A percentile compares a stretch with the other conserved stretches of the same genome.
Evolutionary conservation across 2,888 invertebrate genomes (phyloP).

Genomic region (Stenodera caucasica): DNA sequence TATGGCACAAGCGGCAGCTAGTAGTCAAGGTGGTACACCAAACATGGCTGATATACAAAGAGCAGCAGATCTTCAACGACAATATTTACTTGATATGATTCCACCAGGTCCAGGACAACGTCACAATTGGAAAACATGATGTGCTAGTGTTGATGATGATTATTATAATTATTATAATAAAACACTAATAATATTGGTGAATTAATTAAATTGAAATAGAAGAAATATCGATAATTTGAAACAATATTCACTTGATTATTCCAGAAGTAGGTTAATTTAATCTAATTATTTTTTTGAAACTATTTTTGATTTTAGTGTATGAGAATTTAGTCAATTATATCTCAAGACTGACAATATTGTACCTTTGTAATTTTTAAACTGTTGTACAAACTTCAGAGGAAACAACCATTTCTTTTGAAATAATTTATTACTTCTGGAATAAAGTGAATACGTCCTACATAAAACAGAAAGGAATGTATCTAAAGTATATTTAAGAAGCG

Average conservation of each 20-base stretch:
- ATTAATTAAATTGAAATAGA: constrained; percentile 18
- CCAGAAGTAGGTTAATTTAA: constrained; percentile 29
- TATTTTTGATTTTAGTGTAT: constrained; percentile 21
- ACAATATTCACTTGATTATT: constrained; percentile 20
- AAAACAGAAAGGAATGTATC: background rate
- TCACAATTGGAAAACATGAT: constrained; percentile 68
- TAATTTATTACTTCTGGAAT: constrained; percentile 24
- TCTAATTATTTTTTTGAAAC: constrained; percentile 14
- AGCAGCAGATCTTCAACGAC: constrained; percentile 87
- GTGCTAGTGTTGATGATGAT: constrained; percentile 38
- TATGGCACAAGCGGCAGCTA: constrained; percentile 72
- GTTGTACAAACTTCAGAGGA: constrained; percentile 5
- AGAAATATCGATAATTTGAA: background rate
- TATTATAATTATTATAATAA: constrained; percentile 18
- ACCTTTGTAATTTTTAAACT: constrained; percentile 19
- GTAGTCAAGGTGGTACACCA: constrained; percentile 55
- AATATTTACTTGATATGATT: constrained; percentile 96
- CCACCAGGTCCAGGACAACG: constrained; percentile 64
- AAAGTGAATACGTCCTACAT: background rate
- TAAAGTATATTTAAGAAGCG: too few species aligned
- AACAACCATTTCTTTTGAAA: background rate
- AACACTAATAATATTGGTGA: constrained; percentile 25
- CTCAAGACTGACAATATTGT: constrained; percentile 26
- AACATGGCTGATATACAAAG: constrained; percentile 78
- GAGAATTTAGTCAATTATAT: constrained; percentile 31